Percentiles rank a stretch among this genome's conserved stretches.
These are phyloP conservation scores for Oceanodroma leucorhoa DNA, from an alignment of 2,797 vertebrate species.

Conservation along the genomic window DNA sequence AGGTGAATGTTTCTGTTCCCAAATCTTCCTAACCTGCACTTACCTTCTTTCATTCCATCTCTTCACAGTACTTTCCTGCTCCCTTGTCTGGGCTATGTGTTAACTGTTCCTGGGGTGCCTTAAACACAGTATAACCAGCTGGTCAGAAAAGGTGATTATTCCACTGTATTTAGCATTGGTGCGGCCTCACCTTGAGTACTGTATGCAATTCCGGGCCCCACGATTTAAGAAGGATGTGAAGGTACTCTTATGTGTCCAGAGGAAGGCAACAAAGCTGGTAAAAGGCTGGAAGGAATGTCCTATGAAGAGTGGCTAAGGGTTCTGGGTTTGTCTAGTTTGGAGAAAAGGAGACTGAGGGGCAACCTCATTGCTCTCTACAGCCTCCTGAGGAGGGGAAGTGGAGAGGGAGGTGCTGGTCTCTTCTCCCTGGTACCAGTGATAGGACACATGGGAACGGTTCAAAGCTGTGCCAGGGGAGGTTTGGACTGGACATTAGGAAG, in stretches of 20 bases:
- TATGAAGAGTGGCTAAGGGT: background rate
- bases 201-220: background rate
- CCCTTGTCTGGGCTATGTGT: background rate
- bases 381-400: background rate
- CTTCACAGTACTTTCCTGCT: background rate
- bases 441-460: fast-evolving
- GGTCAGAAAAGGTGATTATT: background rate
- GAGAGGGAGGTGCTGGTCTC: background rate
- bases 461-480: background rate
- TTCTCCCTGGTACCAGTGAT: background rate
- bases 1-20: background rate
- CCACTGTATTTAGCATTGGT: background rate
- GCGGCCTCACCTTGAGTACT: background rate
- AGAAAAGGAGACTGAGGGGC: background rate
- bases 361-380: background rate
- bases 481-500: background rate
- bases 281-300: background rate
- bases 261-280: background rate
- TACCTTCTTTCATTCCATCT: background rate
- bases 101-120: background rate
- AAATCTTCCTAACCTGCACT: background rate
- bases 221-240: background rate
- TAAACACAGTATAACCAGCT: background rate
- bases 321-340: background rate
- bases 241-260: background rate